Percentiles rank a stretch among this genome's conserved stretches.
These are phyloP conservation scores for Choreutis nemorana DNA, from an alignment of 2,888 invertebrate species.

Conservation along the genomic window DNA sequence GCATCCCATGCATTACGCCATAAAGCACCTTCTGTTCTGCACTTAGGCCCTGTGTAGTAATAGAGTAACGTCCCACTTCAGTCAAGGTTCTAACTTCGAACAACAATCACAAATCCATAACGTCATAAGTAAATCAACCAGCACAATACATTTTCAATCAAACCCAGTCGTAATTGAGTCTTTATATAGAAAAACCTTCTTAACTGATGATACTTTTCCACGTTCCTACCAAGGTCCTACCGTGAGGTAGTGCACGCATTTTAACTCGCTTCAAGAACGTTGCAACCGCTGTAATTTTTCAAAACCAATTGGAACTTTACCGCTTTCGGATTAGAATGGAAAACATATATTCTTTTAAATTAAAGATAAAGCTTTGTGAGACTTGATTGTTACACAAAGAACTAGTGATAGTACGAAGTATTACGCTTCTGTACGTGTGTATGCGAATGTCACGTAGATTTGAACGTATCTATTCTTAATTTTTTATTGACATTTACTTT, in stretches of 20 bases:
- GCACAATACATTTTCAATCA: too few species aligned
- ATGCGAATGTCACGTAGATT: conserved; percentile 41
- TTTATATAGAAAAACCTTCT: conserved; percentile 10
- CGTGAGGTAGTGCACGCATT: conserved; percentile 44
- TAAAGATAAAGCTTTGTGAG: conserved; percentile 6
- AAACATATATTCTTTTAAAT: conserved; percentile 4
- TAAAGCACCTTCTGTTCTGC: conserved; percentile 45
- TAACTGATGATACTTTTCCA: conserved; percentile 45
- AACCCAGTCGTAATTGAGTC: too few species aligned
- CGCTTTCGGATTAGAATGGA: conserved; percentile 1
- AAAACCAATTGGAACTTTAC: conserved; percentile 15
- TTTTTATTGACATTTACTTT: too few species aligned
- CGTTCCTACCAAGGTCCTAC: conserved; percentile 46
- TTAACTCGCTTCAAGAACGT: conserved; percentile 21
- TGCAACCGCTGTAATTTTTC: conserved; percentile 15
- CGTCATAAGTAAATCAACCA: conserved; percentile 15
- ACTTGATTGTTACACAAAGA: conserved; percentile 24
- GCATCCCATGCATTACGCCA: conserved; percentile 33
- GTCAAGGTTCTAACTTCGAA: conserved; percentile 53
- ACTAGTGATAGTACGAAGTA: conserved; percentile 36
- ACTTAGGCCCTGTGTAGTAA: conserved; percentile 58
- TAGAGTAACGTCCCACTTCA: conserved; percentile 52
- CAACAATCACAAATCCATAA: conserved; percentile 15
- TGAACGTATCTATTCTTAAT: conserved; percentile 4
- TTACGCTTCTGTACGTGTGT: conserved; percentile 42